Evolutionary conservation across 2,797 vertebrate genomes (phyloP).

Genomic region (Novumbra hubbsi): DNA sequence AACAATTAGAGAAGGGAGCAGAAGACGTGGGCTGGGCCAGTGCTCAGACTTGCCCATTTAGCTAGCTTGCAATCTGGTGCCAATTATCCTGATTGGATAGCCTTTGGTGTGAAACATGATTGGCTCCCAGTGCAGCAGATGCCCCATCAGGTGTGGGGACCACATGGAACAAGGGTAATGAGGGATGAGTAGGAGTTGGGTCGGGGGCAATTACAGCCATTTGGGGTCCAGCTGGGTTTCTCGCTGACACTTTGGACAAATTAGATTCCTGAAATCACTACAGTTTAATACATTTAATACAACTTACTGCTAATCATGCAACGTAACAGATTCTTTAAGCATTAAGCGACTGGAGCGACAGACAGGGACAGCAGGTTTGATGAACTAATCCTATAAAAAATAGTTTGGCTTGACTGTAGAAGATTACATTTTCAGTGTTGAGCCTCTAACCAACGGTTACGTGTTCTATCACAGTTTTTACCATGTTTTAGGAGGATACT

Average conservation of each 20-base stretch:
- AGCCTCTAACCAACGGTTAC: not conserved
- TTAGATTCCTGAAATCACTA: constrained; percentile 34
- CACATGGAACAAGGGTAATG: constrained; percentile 55
- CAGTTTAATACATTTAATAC: constrained; percentile 33
- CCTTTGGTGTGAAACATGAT: constrained; percentile 53
- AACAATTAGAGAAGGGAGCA: not conserved
- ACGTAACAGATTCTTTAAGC: constrained; percentile 17
- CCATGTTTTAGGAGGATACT: not conserved
- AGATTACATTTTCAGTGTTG: not conserved
- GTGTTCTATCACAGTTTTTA: not conserved
- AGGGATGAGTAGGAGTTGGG: constrained; percentile 39
- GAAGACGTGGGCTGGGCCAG: not conserved
- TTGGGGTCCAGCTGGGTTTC: constrained; percentile 48
- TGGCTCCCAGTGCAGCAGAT: constrained; percentile 45
- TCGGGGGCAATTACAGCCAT: constrained; percentile 25
- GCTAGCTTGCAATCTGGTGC: constrained; percentile 53
- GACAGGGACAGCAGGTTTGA: constrained; percentile 23
- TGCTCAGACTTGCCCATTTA: constrained; percentile 37
- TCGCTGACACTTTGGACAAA: constrained; percentile 43
- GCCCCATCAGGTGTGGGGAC: constrained; percentile 62
- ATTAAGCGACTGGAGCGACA: constrained; percentile 12
- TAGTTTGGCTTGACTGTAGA: not conserved
- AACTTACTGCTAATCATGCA: not conserved
- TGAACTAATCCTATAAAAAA: constrained; percentile 5
- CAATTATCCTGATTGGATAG: constrained; percentile 68